phyloP scores from a whole-genome alignment of 2,888 invertebrate genomes.

The Odontothrips loti region DNA sequence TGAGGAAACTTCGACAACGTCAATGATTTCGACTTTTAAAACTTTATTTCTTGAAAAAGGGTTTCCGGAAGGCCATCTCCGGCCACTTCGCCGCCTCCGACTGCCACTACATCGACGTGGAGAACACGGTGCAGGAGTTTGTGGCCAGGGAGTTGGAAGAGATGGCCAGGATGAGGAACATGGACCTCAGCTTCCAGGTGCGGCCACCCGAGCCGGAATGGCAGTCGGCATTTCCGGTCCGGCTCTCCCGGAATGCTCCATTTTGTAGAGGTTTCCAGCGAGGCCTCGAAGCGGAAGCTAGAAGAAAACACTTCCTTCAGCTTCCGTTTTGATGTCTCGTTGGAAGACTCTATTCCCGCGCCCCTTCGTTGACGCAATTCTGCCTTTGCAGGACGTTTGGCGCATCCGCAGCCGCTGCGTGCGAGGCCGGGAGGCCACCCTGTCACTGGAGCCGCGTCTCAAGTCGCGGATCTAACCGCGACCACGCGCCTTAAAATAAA shows the following conservation, averaged over 20 bases:
- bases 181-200: constrained; percentile 46
- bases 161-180: constrained; percentile 46
- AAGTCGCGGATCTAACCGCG: background rate
- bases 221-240: no score
- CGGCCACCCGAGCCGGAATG: constrained; percentile 30
- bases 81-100: constrained; percentile 73
- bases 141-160: constrained; percentile 57
- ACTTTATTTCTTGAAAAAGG: constrained; percentile 45
- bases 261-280: no score
- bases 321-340: no score
- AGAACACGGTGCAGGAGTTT: constrained; percentile 60
- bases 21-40: background rate
- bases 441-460: background rate
- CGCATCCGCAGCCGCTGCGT: constrained; percentile 47
- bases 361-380: no score
- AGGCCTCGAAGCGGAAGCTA: no score
- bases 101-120: constrained; percentile 65
- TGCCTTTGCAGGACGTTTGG: constrained; percentile 51
- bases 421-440: constrained; percentile 42
- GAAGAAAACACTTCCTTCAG: no score
- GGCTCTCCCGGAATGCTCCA: no score
- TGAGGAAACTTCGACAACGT: background rate
- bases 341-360: no score
- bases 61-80: constrained; percentile 74
- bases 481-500: no score